Percentiles rank a stretch among this genome's conserved stretches.
Evolutionary conservation across 1,140 invertebrate species (phyloP).

Genomic region (Plectrocnemia conspersa): DNA sequence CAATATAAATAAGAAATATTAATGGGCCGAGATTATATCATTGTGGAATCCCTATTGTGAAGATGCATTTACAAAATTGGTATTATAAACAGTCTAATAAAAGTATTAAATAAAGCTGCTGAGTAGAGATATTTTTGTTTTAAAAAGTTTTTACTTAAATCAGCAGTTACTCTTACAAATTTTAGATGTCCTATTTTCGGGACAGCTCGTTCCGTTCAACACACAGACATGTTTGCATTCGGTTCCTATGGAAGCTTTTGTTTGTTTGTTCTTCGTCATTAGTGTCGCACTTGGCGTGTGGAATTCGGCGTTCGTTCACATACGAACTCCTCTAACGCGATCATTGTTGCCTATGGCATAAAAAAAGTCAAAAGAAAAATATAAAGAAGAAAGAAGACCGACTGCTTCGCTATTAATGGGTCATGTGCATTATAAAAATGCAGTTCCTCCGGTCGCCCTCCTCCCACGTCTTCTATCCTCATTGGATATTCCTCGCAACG

Average conservation of each 20-base stretch:
- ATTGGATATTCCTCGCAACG: neutral
- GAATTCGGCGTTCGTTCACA: slow-evolving; percentile 4
- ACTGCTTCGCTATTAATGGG: neutral
- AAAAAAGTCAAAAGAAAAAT: neutral
- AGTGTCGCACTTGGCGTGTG: slow-evolving; percentile 11
- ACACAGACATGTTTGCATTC: slow-evolving; percentile 17
- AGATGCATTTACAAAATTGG: too few relatives aligned
- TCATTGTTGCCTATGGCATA: neutral
- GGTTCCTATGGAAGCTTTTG: slow-evolving; percentile 17
- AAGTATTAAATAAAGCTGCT: too few relatives aligned
- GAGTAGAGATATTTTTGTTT: too few relatives aligned
- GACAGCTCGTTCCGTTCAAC: too few relatives aligned
- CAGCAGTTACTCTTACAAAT: neutral
- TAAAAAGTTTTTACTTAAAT: too few relatives aligned
- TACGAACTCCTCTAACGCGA: neutral
- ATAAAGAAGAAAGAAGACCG: neutral
- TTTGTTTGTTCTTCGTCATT: slow-evolving; percentile 19
- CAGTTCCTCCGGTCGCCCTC: neutral
- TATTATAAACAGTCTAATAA: too few relatives aligned
- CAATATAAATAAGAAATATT: too few relatives aligned
- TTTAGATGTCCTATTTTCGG: neutral
- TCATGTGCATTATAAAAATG: neutral
- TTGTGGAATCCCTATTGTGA: too few relatives aligned
- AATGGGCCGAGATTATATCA: too few relatives aligned
- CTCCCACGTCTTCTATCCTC: neutral